Evolutionary conservation across 2,113 vertebrate genomes (phyloP).

Genomic region (Lynx canadensis): DNA sequence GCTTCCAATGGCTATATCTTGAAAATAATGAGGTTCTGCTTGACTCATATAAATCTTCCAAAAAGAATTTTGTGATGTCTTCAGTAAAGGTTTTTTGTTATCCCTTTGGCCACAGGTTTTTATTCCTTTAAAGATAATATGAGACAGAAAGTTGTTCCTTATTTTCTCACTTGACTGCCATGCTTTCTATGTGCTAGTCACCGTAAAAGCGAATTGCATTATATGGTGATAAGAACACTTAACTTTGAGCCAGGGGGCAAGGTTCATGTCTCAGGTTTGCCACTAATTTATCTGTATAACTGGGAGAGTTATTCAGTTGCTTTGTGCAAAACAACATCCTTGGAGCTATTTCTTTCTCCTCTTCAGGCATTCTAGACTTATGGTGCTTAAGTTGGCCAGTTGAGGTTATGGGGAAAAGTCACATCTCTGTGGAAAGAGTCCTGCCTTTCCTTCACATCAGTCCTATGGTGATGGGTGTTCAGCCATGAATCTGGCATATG

Average conservation of each 20-base stretch:
- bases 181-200: not conserved
- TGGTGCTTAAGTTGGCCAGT: not conserved
- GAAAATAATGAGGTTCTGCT: not conserved
- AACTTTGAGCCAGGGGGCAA: not conserved
- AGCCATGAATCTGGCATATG: not conserved
- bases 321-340: not conserved
- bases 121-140: conserved; percentile 13
- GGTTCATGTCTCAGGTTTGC: not conserved
- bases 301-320: not conserved
- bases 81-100: not conserved
- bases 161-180: not conserved
- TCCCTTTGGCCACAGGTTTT: not conserved
- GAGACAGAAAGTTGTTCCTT: not conserved
- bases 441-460: not conserved
- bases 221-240: not conserved
- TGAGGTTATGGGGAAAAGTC: not conserved
- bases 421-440: not conserved
- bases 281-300: not conserved
- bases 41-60: conserved; percentile 32
- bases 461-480: not conserved
- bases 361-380: not conserved
- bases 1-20: not conserved
- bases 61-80: not conserved
- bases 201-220: not conserved
- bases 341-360: not conserved